These are phyloP conservation scores for Petrocephalus schoutedeni DNA, from an alignment of 2,797 vertebrate species.

Conservation along the genomic window DNA sequence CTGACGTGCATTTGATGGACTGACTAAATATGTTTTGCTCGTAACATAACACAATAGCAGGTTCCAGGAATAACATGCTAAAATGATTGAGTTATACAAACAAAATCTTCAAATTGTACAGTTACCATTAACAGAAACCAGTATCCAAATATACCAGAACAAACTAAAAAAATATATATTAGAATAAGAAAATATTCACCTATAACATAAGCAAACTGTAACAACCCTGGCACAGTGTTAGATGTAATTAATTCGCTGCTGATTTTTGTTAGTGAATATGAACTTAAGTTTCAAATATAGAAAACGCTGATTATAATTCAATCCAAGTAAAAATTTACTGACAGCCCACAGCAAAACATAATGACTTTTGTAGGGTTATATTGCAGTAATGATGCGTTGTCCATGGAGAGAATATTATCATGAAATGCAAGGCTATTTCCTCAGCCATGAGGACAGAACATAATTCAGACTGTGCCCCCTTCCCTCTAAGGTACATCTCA, in stretches of 20 bases:
- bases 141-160: neutral
- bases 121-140: neutral
- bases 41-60: neutral
- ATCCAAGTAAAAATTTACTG: neutral
- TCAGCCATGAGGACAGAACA: neutral
- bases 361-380: neutral
- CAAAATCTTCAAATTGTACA: neutral
- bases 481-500: constrained; percentile 2
- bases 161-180: neutral
- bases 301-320: neutral
- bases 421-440: neutral
- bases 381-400: neutral
- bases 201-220: neutral
- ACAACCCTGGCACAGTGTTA: neutral
- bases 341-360: neutral
- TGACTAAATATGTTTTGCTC: neutral
- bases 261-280: neutral
- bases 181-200: neutral
- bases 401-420: neutral
- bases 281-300: neutral
- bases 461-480: neutral
- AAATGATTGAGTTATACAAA: neutral
- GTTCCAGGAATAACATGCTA: neutral
- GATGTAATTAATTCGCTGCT: too few relatives aligned
- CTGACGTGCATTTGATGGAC: neutral